A percentile compares a stretch with the other conserved stretches of the same genome.
phyloP scores from a whole-genome alignment of 2,113 vertebrate genomes.

The Anolis sagrei region DNA sequence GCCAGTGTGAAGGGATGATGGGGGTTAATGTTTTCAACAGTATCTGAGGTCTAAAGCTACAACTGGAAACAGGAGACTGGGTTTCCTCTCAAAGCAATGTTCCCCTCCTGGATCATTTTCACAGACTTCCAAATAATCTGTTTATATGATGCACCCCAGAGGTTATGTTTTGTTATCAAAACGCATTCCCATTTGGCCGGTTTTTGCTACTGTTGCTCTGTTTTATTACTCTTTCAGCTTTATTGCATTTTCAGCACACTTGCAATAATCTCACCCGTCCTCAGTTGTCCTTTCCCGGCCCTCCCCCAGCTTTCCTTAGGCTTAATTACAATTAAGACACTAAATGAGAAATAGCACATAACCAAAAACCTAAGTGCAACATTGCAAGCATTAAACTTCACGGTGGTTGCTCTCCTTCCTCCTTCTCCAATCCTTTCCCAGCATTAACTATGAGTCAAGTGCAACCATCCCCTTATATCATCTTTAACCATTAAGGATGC shows the following conservation, averaged over 20 bases:
- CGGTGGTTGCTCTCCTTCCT: not conserved
- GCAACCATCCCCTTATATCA: not conserved
- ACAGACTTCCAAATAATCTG: not conserved
- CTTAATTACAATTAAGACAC: not conserved
- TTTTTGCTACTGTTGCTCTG: not conserved
- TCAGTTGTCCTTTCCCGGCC: not conserved
- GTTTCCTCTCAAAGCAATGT: not conserved
- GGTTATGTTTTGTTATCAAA: not conserved
- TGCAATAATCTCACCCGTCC: not conserved
- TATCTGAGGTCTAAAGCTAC: not conserved
- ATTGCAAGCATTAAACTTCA: not conserved
- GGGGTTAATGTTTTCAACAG: no score
- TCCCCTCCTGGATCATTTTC: not conserved
- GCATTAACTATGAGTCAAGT: not conserved
- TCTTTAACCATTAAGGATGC: no score
- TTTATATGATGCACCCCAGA: not conserved
- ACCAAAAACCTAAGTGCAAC: not conserved
- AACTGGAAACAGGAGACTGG: not conserved
- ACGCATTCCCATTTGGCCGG: not conserved
- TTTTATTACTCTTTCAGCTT: not conserved
- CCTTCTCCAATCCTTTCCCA: not conserved
- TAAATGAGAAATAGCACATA: not conserved
- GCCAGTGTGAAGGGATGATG: no score
- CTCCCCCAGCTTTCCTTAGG: no score
- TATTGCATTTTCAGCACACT: not conserved